phyloP scores from a whole-genome alignment of 2,113 vertebrate species.

The Heteronetta atricapilla region DNA sequence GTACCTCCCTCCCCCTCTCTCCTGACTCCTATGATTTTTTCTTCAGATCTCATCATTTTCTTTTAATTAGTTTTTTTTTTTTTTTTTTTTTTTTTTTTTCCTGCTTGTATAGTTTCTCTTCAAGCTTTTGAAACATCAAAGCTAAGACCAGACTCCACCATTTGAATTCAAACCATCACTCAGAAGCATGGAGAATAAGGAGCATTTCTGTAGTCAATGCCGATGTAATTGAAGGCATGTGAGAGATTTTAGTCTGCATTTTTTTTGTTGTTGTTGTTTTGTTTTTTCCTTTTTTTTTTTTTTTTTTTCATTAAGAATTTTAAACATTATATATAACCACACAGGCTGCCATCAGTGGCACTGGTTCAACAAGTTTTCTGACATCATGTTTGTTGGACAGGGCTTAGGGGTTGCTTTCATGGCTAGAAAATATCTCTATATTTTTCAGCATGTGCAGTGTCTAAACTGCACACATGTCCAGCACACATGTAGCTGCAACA shows the following conservation, averaged over 20 bases:
- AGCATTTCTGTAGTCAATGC: neutral
- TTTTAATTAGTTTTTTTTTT: conserved; percentile 46
- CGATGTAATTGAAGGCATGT: conserved; percentile 57
- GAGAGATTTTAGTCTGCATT: conserved; percentile 22
- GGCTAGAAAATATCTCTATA: neutral
- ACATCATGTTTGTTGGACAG: neutral
- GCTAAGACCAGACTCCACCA: neutral
- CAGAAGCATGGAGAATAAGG: conserved; percentile 44
- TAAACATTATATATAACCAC: neutral
- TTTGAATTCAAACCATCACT: conserved; percentile 36
- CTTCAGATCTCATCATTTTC: conserved; percentile 40
- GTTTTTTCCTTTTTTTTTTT: neutral
- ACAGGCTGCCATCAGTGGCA: neutral
- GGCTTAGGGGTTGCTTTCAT: neutral
- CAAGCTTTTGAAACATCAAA: conserved; percentile 61
- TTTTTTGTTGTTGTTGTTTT: neutral
- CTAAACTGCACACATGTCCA: neutral
- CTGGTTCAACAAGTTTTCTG: neutral
- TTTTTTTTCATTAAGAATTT: neutral
- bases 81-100: conserved; percentile 26
- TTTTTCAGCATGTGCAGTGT: neutral
- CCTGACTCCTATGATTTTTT: neutral
- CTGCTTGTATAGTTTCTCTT: conserved; percentile 39
- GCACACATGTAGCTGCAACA: neutral
- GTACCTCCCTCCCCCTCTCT: neutral